phyloP scores from a whole-genome alignment of 1,140 invertebrate genomes.

The Ectropis grisescens region DNA sequence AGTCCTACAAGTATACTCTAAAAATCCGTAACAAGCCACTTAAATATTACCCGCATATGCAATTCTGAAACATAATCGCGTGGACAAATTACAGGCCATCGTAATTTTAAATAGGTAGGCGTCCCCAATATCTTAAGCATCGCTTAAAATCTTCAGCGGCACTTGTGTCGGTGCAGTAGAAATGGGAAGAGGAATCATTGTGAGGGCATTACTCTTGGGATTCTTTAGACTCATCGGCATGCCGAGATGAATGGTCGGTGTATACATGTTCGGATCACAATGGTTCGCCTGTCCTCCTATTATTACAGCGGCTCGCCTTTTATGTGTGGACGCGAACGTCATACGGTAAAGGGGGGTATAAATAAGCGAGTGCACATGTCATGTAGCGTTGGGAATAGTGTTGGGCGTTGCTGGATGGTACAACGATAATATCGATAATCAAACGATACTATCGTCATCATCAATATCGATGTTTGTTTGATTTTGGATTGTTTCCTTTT shows the following conservation, averaged over 20 bases:
- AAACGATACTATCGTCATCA: conserved; percentile 13
- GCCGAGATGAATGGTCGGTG: conserved; percentile 53
- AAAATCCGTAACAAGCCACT: too few species aligned
- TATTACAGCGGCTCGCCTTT: conserved; percentile 51
- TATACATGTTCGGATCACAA: conserved; percentile 38
- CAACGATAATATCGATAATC: conserved; percentile 19
- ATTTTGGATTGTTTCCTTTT: background rate
- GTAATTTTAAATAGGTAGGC: background rate
- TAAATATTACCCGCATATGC: too few species aligned
- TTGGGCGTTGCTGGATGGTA: too few species aligned
- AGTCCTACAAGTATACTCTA: too few species aligned
- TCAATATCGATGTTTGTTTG: background rate
- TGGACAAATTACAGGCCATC: background rate
- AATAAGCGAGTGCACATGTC: conserved; percentile 41
- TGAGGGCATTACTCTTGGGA: conserved; percentile 30
- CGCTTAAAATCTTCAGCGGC: conserved; percentile 32
- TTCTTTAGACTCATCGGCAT: conserved; percentile 25
- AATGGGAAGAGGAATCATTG: too few species aligned
- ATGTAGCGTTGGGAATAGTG: too few species aligned
- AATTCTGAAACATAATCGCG: background rate
- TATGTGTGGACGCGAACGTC: conserved; percentile 43
- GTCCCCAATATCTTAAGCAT: background rate
- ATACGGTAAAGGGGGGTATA: conserved; percentile 41
- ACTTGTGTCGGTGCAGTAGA: too few species aligned
- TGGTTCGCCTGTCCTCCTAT: conserved; percentile 39